Conservation (phyloP, 2,888 invertebrate genomes). For the Hypolimnas misippus region DNA sequence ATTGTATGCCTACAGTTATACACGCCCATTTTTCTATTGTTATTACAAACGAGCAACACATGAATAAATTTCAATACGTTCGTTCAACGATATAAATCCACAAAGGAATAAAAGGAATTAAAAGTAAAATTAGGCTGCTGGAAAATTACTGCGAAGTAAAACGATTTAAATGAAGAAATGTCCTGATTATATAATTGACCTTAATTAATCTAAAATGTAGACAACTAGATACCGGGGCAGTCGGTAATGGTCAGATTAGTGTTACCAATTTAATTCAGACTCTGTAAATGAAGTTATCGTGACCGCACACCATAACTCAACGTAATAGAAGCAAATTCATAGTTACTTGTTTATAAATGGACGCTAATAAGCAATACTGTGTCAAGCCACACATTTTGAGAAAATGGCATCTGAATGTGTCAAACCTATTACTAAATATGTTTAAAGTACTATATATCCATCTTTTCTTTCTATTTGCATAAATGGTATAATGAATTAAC, state of each 20-base stretch:
- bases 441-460: too few relatives aligned
- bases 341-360: too few relatives aligned
- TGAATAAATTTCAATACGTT: constrained; percentile 17
- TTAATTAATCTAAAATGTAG: constrained; percentile 22
- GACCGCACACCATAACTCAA: constrained; percentile 1
- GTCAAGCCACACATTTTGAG: too few relatives aligned
- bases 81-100: constrained; percentile 11
- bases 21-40: constrained; percentile 28
- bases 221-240: constrained; percentile 9
- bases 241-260: constrained; percentile 33
- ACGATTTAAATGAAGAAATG: constrained; percentile 5
- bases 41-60: constrained; percentile 18
- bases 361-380: too few relatives aligned
- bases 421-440: too few relatives aligned
- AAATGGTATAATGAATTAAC: too few relatives aligned
- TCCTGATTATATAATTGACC: constrained; percentile 11
- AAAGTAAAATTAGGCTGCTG: constrained; percentile 1
- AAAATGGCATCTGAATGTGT: too few relatives aligned
- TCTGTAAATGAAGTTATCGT: constrained; percentile 12
- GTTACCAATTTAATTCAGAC: constrained; percentile 54
- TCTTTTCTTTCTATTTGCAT: too few relatives aligned
- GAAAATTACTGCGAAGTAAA: background rate
- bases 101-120: constrained; percentile 5
- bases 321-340: too few relatives aligned
- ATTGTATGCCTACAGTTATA: constrained; percentile 24